Percentiles rank a stretch among this genome's conserved stretches.
These are phyloP conservation scores for Nestor notabilis DNA, from an alignment of 2,113 vertebrate species.

Conservation along the genomic window DNA sequence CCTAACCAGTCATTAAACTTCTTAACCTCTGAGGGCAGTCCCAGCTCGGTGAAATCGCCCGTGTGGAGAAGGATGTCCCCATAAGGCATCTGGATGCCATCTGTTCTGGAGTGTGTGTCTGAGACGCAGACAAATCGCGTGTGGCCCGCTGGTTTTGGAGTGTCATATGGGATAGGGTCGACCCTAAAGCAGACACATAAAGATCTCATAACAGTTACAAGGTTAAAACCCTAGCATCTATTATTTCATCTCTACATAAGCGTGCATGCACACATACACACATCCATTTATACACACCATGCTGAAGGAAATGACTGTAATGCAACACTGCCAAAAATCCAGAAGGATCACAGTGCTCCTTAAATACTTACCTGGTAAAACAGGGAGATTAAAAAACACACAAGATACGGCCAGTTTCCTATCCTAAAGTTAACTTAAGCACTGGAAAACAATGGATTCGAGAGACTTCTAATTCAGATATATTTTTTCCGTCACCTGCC, in stretches of 20 bases:
- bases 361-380: conserved; percentile 41
- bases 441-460: not conserved
- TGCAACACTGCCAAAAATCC: not conserved
- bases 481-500: not conserved
- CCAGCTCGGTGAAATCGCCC: conserved; percentile 98
- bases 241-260: not conserved
- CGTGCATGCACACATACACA: rapidly evolving
- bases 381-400: not conserved
- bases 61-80: conserved; percentile 98
- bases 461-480: not conserved
- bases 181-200: conserved; percentile 89
- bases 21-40: conserved; percentile 98
- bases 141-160: conserved; percentile 95
- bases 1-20: conserved; percentile 99
- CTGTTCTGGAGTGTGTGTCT: conserved; percentile 98
- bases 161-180: conserved; percentile 97
- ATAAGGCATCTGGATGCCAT: conserved; percentile 99
- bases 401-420: not conserved
- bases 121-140: conserved; percentile 98
- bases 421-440: not conserved
- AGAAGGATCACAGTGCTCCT: not conserved
- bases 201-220: conserved; percentile 75
- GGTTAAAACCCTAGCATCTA: conserved; percentile 56
- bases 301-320: not conserved
- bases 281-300: not conserved